Evolutionary conservation across 2,888 invertebrate species (phyloP), one percentile per base, ranked within the genome.

Genomic region (Drosophila nr. medialis): DNA sequence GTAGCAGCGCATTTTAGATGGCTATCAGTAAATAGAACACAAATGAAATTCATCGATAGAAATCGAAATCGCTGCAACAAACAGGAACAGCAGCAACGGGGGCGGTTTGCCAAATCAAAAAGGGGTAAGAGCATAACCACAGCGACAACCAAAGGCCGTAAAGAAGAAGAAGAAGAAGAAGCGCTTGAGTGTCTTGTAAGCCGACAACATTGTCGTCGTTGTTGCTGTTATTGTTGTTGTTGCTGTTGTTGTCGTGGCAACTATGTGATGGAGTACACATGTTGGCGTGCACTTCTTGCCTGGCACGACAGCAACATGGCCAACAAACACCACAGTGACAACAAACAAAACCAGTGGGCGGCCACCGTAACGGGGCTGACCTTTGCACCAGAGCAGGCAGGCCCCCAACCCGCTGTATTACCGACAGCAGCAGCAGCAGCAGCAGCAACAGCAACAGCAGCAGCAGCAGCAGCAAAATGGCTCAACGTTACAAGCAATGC

Each of bases 11-110:
- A 86, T 84, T 87, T 87, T 80, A 91, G 91, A 92, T 92, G 83
- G 80, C 90, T 91, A 91, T 91, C 91, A 91, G 91, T 89, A 91
- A 91, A 90, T 90, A 91, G 90, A 91, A 91, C 87, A 89, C 89
- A 90, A 91, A 91, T 90, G 83, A 91, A 91, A 87, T 91, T 82
- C 92, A 89, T 87, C 92, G 91, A 92, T 91, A 87, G 91, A 89
- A 91, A 91, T 91, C 90, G 92, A 90, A 81, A 89, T 87, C 89
- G 83, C 53, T 53, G 66, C 68, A 42, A 24, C 64, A 64, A 59
- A 59, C 45, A 51, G 38, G 61, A 45, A 45, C 45, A 60, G 54
- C 59, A 40, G 42, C 60, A 72, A 66, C 72, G 69, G 69, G 77
- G 77, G 77, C 80, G 75, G 62, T 63, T 69, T 49, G 64, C 49